Evolutionary conservation across 2,888 invertebrate species (phyloP).

Genomic region (Priocnemis perturbator): DNA sequence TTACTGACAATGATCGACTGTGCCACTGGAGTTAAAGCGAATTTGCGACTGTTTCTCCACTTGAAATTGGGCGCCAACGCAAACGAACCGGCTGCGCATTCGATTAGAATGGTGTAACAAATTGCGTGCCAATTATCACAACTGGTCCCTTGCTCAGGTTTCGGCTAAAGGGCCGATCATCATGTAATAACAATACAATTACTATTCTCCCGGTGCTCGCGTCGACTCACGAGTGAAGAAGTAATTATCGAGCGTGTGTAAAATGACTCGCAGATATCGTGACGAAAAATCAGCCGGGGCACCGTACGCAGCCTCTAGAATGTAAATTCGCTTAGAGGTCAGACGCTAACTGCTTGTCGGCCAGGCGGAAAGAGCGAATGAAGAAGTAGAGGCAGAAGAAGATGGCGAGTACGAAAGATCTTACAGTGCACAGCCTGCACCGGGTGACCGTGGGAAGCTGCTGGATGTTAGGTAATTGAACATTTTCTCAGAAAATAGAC

Average conservation of each 20-base stretch:
- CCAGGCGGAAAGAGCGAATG: not conserved
- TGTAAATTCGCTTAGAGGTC: conserved; percentile 50
- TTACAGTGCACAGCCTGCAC: not conserved
- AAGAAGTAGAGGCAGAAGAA: conserved; percentile 6
- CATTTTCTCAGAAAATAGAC: conserved; percentile 52
- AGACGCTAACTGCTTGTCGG: conserved; percentile 33
- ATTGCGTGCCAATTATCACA: no score
- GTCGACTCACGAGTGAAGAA: no score
- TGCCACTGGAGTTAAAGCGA: conserved; percentile 2
- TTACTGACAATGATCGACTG: conserved; percentile 47
- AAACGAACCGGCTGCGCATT: no score
- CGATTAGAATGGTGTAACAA: no score
- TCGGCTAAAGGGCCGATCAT: no score
- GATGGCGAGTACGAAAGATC: conserved; percentile 17
- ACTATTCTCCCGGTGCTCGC: no score
- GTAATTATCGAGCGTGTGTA: not conserved
- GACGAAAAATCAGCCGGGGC: conserved; percentile 24
- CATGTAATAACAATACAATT: no score
- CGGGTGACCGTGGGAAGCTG: conserved; percentile 51
- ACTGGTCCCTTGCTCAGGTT: no score
- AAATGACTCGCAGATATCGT: conserved; percentile 16
- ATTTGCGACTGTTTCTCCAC: conserved; percentile 3
- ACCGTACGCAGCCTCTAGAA: conserved; percentile 26
- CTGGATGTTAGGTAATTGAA: conserved; percentile 55
- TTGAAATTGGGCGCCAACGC: conserved; percentile 1